These are phyloP conservation scores for Stomorhina lunata DNA, from an alignment of 2,888 invertebrate species.

Conservation along the genomic window DNA sequence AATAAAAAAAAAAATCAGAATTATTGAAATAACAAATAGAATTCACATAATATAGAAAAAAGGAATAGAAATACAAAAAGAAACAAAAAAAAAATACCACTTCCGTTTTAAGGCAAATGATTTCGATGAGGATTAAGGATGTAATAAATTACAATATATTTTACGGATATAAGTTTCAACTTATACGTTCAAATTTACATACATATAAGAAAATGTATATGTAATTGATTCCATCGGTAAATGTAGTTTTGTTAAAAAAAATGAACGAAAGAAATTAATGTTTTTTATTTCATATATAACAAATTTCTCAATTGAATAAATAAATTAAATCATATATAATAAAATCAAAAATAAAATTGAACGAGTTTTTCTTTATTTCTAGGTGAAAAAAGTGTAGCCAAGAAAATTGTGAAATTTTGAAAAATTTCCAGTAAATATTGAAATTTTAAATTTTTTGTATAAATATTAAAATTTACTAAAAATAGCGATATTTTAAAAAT, in stretches of 20 bases:
- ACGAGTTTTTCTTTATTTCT: too few relatives aligned
- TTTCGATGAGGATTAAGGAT: too few relatives aligned
- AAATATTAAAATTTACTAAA: background rate
- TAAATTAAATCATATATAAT: background rate
- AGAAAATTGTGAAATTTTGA: too few relatives aligned
- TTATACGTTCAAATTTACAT: too few relatives aligned
- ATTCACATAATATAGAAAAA: slow-evolving; percentile 11
- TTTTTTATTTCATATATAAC: background rate
- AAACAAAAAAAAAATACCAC: too few relatives aligned
- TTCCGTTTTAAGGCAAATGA: background rate
- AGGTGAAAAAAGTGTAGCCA: too few relatives aligned
- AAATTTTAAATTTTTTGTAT: background rate
- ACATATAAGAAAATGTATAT: too few relatives aligned
- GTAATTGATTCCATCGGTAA: background rate
- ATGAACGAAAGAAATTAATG: too few relatives aligned
- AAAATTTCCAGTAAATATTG: too few relatives aligned
- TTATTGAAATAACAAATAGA: background rate
- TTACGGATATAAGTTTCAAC: too few relatives aligned
- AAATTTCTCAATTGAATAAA: slow-evolving; percentile 1
- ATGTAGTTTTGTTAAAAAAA: background rate
- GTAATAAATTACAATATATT: too few relatives aligned
- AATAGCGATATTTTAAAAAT: background rate
- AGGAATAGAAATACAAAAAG: too few relatives aligned
- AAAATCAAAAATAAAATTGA: background rate
- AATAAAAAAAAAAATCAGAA: background rate